These are phyloP conservation scores for Apotomis capreana DNA, from an alignment of 2,888 invertebrate species.

Conservation along the genomic window DNA sequence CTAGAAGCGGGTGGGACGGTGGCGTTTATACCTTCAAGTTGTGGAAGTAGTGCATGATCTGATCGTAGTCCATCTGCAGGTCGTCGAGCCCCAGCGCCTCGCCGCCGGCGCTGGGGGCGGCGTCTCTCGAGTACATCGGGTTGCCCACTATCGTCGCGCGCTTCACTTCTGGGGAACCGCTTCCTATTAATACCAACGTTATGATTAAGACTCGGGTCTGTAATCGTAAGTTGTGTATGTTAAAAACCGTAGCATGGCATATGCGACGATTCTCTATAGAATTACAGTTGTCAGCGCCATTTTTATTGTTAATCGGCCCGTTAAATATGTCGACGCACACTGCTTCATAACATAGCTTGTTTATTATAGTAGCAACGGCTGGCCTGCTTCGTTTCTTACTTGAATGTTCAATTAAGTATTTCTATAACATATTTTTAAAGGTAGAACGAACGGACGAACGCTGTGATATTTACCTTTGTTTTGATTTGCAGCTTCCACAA, in stretches of 20 bases:
- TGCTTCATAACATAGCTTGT: too few relatives aligned
- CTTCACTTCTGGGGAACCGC: conserved; percentile 86
- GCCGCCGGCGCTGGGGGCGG: conserved; percentile 69
- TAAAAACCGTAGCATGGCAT: too few relatives aligned
- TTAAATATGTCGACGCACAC: too few relatives aligned
- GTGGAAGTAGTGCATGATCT: conserved; percentile 99
- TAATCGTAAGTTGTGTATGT: too few relatives aligned
- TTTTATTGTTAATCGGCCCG: too few relatives aligned
- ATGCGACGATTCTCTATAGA: too few relatives aligned
- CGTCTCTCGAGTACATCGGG: conserved; percentile 90
- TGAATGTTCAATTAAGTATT: too few relatives aligned
- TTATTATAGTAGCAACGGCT: too few relatives aligned
- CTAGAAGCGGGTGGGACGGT: conserved; percentile 77
- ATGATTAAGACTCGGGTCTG: too few relatives aligned
- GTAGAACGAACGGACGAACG: not conserved
- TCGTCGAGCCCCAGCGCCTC: conserved; percentile 90
- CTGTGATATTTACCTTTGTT: conserved; percentile 67
- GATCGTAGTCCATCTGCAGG: conserved; percentile 97
- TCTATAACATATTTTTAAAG: too few relatives aligned
- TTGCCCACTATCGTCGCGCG: conserved; percentile 94
- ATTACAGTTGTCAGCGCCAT: too few relatives aligned
- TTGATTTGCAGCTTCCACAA: conserved; percentile 82
- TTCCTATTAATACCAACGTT: conserved; percentile 52
- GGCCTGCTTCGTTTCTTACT: too few relatives aligned
- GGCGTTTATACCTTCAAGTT: conserved; percentile 93